Evolutionary conservation across 2,113 vertebrate genomes (phyloP).

Genomic region (Psettodes erumei): DNA sequence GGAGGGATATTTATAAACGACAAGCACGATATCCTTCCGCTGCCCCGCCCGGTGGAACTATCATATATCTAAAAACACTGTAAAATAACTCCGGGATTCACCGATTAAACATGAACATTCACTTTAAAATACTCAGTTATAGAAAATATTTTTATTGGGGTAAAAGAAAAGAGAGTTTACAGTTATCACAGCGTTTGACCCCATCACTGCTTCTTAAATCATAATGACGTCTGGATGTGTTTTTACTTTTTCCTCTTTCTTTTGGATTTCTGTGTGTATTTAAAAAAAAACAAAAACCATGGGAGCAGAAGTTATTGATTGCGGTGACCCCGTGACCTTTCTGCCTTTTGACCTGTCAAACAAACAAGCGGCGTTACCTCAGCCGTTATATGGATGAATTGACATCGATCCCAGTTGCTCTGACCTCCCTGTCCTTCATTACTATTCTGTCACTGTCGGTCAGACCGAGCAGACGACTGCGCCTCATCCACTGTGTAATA

Average conservation of each 20-base stretch:
- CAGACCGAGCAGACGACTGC: background rate
- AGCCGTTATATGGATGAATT: background rate
- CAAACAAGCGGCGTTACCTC: background rate
- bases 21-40: slow-evolving; percentile 26
- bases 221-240: no score
- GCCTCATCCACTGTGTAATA: background rate
- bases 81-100: accelerated
- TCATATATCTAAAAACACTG: background rate
- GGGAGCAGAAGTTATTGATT: no score
- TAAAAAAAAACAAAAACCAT: no score
- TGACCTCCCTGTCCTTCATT: background rate
- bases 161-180: background rate
- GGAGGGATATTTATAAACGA: background rate
- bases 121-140: background rate
- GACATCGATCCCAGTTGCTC: background rate
- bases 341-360: background rate
- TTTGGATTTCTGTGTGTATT: no score
- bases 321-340: background rate
- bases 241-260: no score
- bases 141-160: no score
- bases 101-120: background rate
- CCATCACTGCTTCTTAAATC: no score
- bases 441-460: background rate
- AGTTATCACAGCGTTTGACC: no score
- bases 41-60: background rate